These are phyloP conservation scores for Aphidius colemani DNA, from an alignment of 2,888 invertebrate genomes.

Conservation along the genomic window DNA sequence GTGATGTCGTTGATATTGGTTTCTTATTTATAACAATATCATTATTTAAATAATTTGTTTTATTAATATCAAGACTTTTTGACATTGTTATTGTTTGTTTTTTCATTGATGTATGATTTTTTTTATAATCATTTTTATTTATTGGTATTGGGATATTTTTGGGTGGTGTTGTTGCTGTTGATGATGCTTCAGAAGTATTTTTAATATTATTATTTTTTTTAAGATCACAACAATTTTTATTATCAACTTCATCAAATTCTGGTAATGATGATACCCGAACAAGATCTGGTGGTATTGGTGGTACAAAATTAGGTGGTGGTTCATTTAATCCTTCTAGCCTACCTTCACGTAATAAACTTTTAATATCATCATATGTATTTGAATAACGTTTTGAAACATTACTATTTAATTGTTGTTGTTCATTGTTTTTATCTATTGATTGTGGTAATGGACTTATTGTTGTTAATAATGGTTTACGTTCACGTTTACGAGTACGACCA, in stretches of 20 bases:
- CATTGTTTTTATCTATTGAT: constrained; percentile 58
- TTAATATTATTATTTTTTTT: constrained; percentile 16
- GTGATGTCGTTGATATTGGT: not conserved
- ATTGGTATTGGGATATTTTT: not conserved
- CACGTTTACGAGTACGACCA: constrained; percentile 68
- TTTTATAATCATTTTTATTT: constrained; percentile 35
- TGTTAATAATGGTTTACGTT: constrained; percentile 70
- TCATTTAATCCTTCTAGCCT: constrained; percentile 62
- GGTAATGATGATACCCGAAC: constrained; percentile 74
- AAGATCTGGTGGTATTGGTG: constrained; percentile 68
- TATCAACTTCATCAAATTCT: constrained; percentile 63
- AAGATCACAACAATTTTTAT: constrained; percentile 57
- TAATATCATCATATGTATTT: constrained; percentile 78
- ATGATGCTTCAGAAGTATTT: constrained; percentile 19
- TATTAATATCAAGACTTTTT: constrained; percentile 43
- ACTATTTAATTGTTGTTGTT: constrained; percentile 41
- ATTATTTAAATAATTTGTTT: constrained; percentile 30
- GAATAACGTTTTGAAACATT: constrained; percentile 68
- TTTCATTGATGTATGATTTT: constrained; percentile 29
- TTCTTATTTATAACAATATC: constrained; percentile 14
- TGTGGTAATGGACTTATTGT: constrained; percentile 64
- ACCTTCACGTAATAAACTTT: constrained; percentile 74
- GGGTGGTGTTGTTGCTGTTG: constrained; percentile 17
- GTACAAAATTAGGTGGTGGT: constrained; percentile 67
- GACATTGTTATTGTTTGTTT: constrained; percentile 39